Evolutionary conservation across 2,888 invertebrate species (phyloP), one percentile per base, ranked within the genome.

Genomic region (Dione juno): DNA sequence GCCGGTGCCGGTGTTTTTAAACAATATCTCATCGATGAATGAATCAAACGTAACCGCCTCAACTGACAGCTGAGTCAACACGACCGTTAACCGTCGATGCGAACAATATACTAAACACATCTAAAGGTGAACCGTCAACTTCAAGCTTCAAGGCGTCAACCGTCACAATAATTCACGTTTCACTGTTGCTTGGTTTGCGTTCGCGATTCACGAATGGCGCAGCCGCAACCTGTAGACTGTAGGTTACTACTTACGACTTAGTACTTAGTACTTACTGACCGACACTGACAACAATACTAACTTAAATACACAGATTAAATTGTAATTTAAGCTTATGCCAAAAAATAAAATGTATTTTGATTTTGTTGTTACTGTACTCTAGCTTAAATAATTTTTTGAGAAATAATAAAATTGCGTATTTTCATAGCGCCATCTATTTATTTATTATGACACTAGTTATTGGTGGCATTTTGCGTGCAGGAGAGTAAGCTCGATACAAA

Each of bases 11-110:
- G 79, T 81, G 78, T 64, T 70, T 65, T 68, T n/a, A 58, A 43
- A 50, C 69, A 68, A 71, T 75, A 80, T 79, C 78, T 82, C 79
- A 81, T 83, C 81, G 80, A 82, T 76, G 76, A 74, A 81, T 78
- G 75, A 79, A 80, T 78, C 67, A 73, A 75, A 78, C 74, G 76
- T 72, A 71, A 69, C 48, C 66, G 67, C 72, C 61, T 65, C 41
- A 57, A 65, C 28, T 70, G 53, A 77, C 77, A 73, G 77, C 28
- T 28, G 28, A 77, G 78, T 65, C 75, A 64, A 77, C 75, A 67
- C 83, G 75, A 77, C 83, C 81, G 80, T 76, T 77, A 74, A 69
- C 79, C 48, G 69, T 73, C 75, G 77, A 74, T 75, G 76, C 76
- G 76, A 76, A 77, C 78, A 79, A 79, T 75, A 79, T 73, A 84